Conservation (phyloP, 2,113 vertebrate species). For the Thinocorus orbignyianus region DNA sequence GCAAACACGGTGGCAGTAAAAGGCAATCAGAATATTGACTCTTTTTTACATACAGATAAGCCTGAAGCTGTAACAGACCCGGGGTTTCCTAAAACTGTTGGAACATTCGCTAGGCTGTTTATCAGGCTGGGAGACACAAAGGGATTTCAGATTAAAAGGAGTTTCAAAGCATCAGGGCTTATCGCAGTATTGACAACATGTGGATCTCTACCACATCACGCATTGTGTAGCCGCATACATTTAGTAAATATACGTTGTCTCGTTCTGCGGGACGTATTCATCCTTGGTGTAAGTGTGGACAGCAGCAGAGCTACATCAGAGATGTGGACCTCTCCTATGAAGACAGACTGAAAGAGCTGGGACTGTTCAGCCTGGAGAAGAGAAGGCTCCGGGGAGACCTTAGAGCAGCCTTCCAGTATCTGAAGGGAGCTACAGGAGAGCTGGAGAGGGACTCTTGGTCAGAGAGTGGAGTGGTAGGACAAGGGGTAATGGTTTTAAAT, state of each 20-base stretch:
- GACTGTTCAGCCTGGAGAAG: too few relatives aligned
- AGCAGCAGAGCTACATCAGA: neutral
- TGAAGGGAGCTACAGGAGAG: too few relatives aligned
- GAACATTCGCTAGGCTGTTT: slow-evolving; percentile 30
- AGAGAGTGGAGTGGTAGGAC: too few relatives aligned
- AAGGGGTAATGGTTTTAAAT: too few relatives aligned
- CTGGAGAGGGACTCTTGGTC: too few relatives aligned
- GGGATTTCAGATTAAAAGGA: slow-evolving; percentile 21
- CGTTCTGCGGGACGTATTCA: neutral
- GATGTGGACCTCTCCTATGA: neutral
- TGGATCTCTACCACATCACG: neutral
- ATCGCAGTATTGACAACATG: neutral
- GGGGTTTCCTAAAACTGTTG: slow-evolving; percentile 13
- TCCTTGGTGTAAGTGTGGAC: neutral
- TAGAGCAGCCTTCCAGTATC: too few relatives aligned
- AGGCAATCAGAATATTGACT: slow-evolving; percentile 56
- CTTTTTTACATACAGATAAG: slow-evolving; percentile 32
- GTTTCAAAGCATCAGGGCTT: neutral
- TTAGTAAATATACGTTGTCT: neutral
- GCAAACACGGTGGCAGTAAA: neutral
- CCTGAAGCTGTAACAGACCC: slow-evolving; percentile 27
- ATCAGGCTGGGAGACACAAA: slow-evolving; percentile 38
- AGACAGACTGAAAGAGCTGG: too few relatives aligned
- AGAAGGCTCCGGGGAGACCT: too few relatives aligned
- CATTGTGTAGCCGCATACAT: neutral